A percentile compares a stretch with the other conserved stretches of the same genome.
Conservation (phyloP, 2,797 vertebrate species). For the Notoglanidium macrostoma region DNA sequence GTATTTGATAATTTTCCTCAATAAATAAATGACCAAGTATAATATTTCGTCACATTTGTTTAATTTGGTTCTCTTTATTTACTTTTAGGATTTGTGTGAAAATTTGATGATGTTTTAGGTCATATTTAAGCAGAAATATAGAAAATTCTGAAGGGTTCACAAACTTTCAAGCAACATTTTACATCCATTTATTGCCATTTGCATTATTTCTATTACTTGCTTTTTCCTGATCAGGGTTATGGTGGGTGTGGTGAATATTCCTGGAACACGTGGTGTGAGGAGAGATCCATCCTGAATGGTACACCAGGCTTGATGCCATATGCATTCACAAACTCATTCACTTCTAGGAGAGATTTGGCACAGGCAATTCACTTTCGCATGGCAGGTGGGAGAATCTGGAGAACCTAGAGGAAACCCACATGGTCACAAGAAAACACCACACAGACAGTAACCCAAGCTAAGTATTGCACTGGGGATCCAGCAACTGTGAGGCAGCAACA, state of each 20-base stretch:
- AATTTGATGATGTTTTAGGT: no score
- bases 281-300: background rate
- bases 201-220: background rate
- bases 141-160: no score
- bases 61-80: no score
- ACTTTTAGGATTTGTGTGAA: no score
- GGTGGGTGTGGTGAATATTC: background rate
- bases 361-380: background rate
- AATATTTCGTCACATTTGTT: no score
- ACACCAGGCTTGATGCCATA: background rate
- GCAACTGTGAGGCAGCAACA: background rate
- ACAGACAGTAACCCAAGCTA: background rate
- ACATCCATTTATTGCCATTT: background rate
- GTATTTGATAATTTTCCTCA: no score
- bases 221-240: background rate
- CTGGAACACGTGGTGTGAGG: background rate
- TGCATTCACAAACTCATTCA: background rate
- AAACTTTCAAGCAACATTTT: no score
- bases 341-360: background rate
- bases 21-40: no score
- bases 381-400: background rate
- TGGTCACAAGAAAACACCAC: background rate
- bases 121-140: no score
- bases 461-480: background rate
- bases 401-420: background rate